Evolutionary conservation across 2,113 vertebrate genomes (phyloP).

Genomic region (Microcebus ravelobensis): DNA sequence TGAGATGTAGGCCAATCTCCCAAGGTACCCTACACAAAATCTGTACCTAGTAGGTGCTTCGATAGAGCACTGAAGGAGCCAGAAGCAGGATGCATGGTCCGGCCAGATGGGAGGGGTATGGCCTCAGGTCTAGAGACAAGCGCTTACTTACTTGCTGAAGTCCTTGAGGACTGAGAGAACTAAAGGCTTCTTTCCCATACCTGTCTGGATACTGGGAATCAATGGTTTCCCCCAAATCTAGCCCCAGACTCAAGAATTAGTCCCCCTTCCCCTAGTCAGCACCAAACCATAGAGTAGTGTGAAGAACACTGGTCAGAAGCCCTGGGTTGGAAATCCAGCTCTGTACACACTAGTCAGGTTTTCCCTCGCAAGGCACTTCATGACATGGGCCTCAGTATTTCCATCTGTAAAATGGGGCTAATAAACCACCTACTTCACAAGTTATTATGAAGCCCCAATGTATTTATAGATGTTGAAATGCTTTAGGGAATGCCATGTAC

Average conservation of each 20-base stretch:
- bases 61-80: not conserved
- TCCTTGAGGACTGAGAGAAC: not conserved
- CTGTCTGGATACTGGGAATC: not conserved
- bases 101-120: not conserved
- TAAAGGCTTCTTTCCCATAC: not conserved
- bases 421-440: not conserved
- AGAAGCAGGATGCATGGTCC: not conserved
- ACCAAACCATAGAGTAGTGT: not conserved
- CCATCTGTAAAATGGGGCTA: conserved; percentile 43
- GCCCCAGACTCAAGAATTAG: conserved; percentile 15
- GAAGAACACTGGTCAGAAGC: conserved; percentile 27
- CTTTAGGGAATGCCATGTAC: not conserved
- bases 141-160: not conserved
- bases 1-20: not conserved
- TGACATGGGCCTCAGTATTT: not conserved
- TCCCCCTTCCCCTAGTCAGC: not conserved
- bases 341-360: not conserved
- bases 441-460: not conserved
- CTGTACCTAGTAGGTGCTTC: not conserved
- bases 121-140: not conserved
- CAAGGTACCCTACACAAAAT: not conserved
- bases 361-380: not conserved
- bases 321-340: conserved; percentile 31
- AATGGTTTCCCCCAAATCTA: not conserved
- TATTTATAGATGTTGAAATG: not conserved